Conservation (phyloP, 1,140 invertebrate genomes). For the Samia ricini region DNA sequence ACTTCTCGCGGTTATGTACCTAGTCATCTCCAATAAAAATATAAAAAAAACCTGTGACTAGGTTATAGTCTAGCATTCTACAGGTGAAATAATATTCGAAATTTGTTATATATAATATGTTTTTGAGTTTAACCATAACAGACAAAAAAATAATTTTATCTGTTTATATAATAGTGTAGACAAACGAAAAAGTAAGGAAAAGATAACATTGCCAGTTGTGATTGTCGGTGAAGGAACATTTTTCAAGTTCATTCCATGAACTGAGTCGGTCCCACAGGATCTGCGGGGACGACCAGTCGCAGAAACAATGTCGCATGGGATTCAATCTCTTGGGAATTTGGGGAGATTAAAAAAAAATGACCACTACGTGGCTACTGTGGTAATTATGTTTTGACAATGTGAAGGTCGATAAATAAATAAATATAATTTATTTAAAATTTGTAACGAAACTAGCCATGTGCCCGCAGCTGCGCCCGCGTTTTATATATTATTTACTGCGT, state of each 20-base stretch:
- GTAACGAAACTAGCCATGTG: no score
- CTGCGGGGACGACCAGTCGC: slow-evolving; percentile 24
- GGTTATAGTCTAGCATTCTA: no score
- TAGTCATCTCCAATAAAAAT: no score
- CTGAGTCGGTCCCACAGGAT: slow-evolving; percentile 45
- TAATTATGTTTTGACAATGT: not conserved
- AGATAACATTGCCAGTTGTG: not conserved
- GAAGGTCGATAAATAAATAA: not conserved
- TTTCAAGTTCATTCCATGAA: slow-evolving; percentile 48
- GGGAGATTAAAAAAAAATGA: slow-evolving; percentile 54
- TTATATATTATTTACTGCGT: no score
- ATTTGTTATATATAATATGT: no score
- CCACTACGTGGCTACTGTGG: not conserved
- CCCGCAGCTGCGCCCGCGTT: no score
- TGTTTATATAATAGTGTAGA: not conserved
- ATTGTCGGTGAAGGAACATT: slow-evolving; percentile 18
- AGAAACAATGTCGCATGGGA: slow-evolving; percentile 54
- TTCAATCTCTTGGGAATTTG: slow-evolving; percentile 74
- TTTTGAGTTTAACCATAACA: no score
- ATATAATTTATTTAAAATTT: no score
- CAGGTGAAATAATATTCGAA: no score
- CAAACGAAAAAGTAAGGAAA: not conserved
- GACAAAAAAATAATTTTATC: not conserved
- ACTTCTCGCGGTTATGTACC: no score
- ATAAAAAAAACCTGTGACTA: no score